Evolutionary conservation across 2,888 invertebrate genomes (phyloP), one percentile per base, ranked within the genome.

Genomic region (Dasysyrphus albostriatus): DNA sequence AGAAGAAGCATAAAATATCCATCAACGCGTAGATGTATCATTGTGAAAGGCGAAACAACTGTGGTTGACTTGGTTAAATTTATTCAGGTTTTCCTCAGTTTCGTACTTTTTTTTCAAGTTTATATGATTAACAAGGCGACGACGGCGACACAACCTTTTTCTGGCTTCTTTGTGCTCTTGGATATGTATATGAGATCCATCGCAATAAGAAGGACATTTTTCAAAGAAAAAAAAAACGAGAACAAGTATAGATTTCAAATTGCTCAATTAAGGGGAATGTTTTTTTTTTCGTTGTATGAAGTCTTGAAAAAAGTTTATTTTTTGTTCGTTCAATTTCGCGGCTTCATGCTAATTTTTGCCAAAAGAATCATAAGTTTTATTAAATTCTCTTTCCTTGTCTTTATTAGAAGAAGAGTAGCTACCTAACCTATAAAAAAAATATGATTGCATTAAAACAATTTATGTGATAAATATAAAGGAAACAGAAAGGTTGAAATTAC

Each of bases 31-130:
- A 34, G 34, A 78, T 78, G 69, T 69, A 69, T 49, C 69, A 54
- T 69, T 77, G 69, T 69, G 54, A 12, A 59, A 32, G 16, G 37
- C 69, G 19, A 63, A 69, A 44, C 37, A 24, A 24, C 24, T 72
- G 42, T 78, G 63, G 54, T 61, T 75, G 74, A 44, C 69, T 58
- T 63, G 54, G 59, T 69, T 34, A 63, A 75, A 70, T 81, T 63
- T 81, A 81, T 75, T 70, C 75, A 75, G 70, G 54, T 63, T 70
- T 61, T 42, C 61, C 59, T 69, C 65, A 80, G 73, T 74, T 74
- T 61, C 51, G n/a, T 69, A 58, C n/a, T 54, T 69, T 61, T 34
- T 69, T 59, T 49, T 74, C 58, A 54, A 81, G 67, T 74, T 67
- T 16, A 54, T 70, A 69, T 81, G 81, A 74, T 81, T 74, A 67